phyloP scores from a whole-genome alignment of 2,797 vertebrate genomes.

The Pseudopleuronectes americanus region DNA sequence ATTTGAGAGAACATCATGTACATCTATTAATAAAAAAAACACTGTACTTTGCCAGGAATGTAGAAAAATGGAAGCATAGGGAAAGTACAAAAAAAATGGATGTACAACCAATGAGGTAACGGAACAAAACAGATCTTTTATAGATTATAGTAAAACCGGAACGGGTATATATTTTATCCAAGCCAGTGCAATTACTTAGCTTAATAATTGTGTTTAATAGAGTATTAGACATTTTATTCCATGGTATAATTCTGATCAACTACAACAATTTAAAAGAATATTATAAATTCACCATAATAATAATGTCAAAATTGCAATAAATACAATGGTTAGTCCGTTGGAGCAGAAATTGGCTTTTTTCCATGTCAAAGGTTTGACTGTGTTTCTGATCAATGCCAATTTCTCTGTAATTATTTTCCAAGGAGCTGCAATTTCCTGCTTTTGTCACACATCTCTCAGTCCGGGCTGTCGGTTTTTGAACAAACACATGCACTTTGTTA shows the following conservation, averaged over 20 bases:
- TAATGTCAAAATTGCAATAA: background rate
- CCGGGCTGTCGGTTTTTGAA: constrained; percentile 4
- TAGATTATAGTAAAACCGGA: too few relatives aligned
- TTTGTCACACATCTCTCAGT: constrained; percentile 13
- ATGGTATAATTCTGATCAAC: background rate
- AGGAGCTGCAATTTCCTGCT: constrained; percentile 21
- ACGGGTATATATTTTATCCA: too few relatives aligned
- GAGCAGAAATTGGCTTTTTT: too few relatives aligned
- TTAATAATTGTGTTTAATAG: too few relatives aligned
- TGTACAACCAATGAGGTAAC: too few relatives aligned
- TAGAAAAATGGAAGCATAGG: too few relatives aligned
- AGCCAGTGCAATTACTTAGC: too few relatives aligned
- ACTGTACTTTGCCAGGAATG: too few relatives aligned
- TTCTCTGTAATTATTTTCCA: constrained; percentile 16
- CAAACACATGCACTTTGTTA: constrained; percentile 19
- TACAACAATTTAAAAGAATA: background rate
- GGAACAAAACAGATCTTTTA: too few relatives aligned
- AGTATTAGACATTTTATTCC: too few relatives aligned
- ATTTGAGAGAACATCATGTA: background rate
- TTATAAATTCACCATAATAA: background rate
- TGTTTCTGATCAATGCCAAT: too few relatives aligned
- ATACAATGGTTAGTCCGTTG: background rate
- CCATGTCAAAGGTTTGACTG: too few relatives aligned
- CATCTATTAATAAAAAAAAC: background rate
- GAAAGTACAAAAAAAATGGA: background rate